Conservation (phyloP, 35 echinoderm and acorn worm genomes). For the Stichopus chloronotus region DNA sequence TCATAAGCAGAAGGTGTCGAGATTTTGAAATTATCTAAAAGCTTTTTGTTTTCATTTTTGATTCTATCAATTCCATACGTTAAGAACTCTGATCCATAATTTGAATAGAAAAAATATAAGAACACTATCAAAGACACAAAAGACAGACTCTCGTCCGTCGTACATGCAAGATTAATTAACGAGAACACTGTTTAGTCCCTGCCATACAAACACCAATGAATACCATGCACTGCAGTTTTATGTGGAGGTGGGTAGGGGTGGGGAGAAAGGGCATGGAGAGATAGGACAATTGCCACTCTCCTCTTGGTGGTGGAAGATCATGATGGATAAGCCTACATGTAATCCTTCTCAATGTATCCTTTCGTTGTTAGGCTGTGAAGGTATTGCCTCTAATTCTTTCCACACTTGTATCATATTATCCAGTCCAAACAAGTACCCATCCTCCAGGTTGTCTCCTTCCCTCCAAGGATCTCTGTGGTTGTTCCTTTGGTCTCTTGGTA, state of each 20-base stretch:
- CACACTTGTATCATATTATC: constrained; percentile 93
- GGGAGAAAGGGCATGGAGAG: not conserved
- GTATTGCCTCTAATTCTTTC: constrained; percentile 52
- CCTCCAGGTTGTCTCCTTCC: constrained; percentile 92
- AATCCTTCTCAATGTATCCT: not conserved
- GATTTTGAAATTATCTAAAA: not conserved
- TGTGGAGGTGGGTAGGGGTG: not conserved
- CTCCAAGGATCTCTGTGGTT: constrained; percentile 93
- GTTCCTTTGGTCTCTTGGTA: constrained; percentile 65
- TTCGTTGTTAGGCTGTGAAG: not conserved
- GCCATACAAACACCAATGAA: constrained; percentile 43
- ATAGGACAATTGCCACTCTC: not conserved
- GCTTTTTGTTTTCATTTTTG: not conserved
- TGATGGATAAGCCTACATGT: not conserved
- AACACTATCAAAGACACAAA: too few species aligned
- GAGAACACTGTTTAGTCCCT: not conserved
- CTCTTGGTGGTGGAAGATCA: constrained; percentile 24
- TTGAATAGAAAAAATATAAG: not conserved
- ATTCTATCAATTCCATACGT: not conserved
- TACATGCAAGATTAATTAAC: not conserved
- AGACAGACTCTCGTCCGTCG: not conserved
- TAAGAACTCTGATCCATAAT: not conserved
- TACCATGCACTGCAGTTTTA: constrained; percentile 35
- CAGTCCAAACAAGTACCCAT: constrained; percentile 94
- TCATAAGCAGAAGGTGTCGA: not conserved